Percentiles rank a stretch among this genome's conserved stretches.
These are phyloP conservation scores for Oscheius sp. DNA, from an alignment of 1,140 invertebrate species.

Conservation along the genomic window DNA sequence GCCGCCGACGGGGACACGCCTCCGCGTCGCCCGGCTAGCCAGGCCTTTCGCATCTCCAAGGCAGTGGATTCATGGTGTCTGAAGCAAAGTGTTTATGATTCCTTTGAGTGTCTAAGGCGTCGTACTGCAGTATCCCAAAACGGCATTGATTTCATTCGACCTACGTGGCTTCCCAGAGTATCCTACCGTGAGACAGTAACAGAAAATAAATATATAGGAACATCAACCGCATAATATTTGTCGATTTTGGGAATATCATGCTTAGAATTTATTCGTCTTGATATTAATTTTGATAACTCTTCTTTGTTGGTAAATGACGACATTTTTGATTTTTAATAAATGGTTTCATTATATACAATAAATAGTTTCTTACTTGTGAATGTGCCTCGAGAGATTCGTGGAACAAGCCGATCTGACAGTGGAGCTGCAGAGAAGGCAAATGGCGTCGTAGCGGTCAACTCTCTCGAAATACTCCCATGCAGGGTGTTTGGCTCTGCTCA, in stretches of 20 bases:
- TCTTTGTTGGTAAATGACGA: too few relatives aligned
- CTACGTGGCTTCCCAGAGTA: too few relatives aligned
- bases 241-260: too few relatives aligned
- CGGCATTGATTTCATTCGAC: too few relatives aligned
- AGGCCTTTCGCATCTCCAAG: not conserved
- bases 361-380: not conserved
- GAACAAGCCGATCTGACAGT: not conserved
- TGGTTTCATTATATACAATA: not conserved
- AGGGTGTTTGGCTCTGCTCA: not conserved
- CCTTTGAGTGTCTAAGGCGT: too few relatives aligned
- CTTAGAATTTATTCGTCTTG: too few relatives aligned
- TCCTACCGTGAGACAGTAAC: too few relatives aligned
- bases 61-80: not conserved
- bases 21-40: not conserved
- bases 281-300: too few relatives aligned
- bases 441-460: not conserved
- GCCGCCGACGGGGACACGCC: not conserved
- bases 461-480: not conserved
- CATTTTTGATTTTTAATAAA: too few relatives aligned
- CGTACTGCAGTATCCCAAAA: too few relatives aligned
- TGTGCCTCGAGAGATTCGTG: not conserved
- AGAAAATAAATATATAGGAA: too few relatives aligned
- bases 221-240: too few relatives aligned
- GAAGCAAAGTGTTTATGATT: not conserved
- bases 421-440: not conserved